Evolutionary conservation across 2,888 invertebrate species (phyloP).

Genomic region (Phoenoteleia sp.): DNA sequence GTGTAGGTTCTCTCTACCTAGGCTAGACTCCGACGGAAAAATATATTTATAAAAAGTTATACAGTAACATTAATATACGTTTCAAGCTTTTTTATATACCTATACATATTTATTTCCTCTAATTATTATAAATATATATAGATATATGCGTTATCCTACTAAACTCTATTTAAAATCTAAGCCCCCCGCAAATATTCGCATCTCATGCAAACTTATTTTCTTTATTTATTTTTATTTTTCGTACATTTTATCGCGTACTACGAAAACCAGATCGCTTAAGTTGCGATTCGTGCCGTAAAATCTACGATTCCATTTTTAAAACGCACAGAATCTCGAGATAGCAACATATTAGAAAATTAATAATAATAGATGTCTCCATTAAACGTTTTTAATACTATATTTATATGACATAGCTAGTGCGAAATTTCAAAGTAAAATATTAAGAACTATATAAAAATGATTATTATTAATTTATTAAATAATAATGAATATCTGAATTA

Average conservation of each 20-base stretch:
- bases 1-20: constrained; percentile 84
- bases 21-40: constrained; percentile 86
- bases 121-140: constrained; percentile 69
- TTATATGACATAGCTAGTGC: too few relatives aligned
- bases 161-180: constrained; percentile 82
- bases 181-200: constrained; percentile 78
- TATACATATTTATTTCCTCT: constrained; percentile 67
- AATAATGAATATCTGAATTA: too few relatives aligned
- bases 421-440: too few relatives aligned
- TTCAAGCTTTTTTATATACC: constrained; percentile 85
- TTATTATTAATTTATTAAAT: too few relatives aligned
- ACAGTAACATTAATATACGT: constrained; percentile 85
- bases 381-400: too few relatives aligned
- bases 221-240: not conserved
- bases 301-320: too few relatives aligned
- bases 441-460: too few relatives aligned
- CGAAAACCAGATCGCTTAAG: constrained; percentile 6
- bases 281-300: not conserved
- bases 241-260: not conserved
- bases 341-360: too few relatives aligned
- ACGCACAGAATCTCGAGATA: too few relatives aligned
- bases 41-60: constrained; percentile 87
- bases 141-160: constrained; percentile 73
- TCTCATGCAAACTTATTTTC: constrained; percentile 73
- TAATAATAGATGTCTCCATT: too few relatives aligned